These are phyloP conservation scores for Erebia ligea DNA, from an alignment of 2,888 invertebrate genomes.

Conservation along the genomic window DNA sequence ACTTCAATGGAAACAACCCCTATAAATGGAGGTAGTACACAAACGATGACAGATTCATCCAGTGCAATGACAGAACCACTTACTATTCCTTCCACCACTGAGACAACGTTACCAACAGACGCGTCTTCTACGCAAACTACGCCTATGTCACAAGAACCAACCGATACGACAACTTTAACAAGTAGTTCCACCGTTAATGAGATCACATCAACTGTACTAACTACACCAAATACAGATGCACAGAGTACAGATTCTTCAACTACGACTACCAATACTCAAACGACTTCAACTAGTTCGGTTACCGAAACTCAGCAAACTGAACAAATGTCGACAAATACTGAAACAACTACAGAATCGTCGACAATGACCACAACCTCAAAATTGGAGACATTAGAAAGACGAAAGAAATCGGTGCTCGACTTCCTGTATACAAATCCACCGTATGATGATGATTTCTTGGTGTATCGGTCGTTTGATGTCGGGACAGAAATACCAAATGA, in stretches of 20 bases:
- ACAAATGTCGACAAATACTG: constrained; percentile 36
- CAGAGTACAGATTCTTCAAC: constrained; percentile 18
- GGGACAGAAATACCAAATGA: constrained; percentile 53
- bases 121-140: constrained; percentile 8
- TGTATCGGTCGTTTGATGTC: constrained; percentile 69
- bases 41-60: constrained; percentile 47
- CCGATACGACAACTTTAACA: constrained; percentile 46
- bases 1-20: constrained; percentile 22
- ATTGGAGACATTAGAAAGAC: constrained; percentile 65
- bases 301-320: constrained; percentile 33
- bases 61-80: constrained; percentile 29
- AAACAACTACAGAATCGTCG: constrained; percentile 31
- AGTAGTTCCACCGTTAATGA: constrained; percentile 38
- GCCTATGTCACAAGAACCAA: constrained; percentile 14
- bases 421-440: constrained; percentile 72
- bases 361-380: constrained; percentile 47
- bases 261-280: constrained; percentile 26
- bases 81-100: constrained; percentile 10
- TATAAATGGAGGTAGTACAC: constrained; percentile 13
- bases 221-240: constrained; percentile 14
- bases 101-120: constrained; percentile 25
- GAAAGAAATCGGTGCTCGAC: constrained; percentile 72
- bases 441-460: constrained; percentile 64
- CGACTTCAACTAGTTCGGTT: constrained; percentile 27
- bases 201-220: constrained; percentile 11